These are phyloP conservation scores for Acrossocheilus fasciatus DNA, from an alignment of 2,797 vertebrate species.

Conservation along the genomic window DNA sequence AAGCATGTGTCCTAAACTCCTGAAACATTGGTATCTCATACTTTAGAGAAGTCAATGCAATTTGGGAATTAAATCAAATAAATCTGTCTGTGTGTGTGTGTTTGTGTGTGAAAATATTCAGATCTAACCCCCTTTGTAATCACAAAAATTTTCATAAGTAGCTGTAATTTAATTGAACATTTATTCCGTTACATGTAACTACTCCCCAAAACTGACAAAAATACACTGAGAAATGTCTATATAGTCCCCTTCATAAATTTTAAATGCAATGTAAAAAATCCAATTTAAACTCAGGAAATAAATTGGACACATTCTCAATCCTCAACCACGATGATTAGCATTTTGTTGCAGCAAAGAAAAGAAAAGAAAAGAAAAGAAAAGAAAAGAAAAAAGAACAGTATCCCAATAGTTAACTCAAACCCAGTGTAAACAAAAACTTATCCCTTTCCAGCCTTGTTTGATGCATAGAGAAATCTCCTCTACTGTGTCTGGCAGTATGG, in stretches of 20 bases:
- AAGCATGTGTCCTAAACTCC: no score
- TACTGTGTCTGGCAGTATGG: conserved; percentile 24
- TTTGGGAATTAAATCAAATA: no score
- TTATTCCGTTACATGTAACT: no score
- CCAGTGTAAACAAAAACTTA: background rate
- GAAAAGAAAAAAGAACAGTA: background rate
- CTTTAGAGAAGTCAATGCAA: no score
- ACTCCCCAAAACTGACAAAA: background rate
- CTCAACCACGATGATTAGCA: background rate
- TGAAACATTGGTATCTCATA: no score
- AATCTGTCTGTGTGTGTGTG: no score
- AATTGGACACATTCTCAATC: background rate
- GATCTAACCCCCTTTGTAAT: no score
- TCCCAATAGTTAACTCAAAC: background rate
- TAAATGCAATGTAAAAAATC: background rate
- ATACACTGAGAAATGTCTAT: background rate
- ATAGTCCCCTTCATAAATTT: background rate
- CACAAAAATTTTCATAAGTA: no score
- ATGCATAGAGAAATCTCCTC: conserved; percentile 21
- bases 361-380: no score
- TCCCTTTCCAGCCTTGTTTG: background rate
- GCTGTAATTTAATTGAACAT: no score
- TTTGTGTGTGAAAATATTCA: no score
- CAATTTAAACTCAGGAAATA: background rate
- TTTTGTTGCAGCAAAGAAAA: background rate